These are phyloP conservation scores for Phocides pigmalion DNA, from an alignment of 1,140 invertebrate genomes.

Conservation along the genomic window DNA sequence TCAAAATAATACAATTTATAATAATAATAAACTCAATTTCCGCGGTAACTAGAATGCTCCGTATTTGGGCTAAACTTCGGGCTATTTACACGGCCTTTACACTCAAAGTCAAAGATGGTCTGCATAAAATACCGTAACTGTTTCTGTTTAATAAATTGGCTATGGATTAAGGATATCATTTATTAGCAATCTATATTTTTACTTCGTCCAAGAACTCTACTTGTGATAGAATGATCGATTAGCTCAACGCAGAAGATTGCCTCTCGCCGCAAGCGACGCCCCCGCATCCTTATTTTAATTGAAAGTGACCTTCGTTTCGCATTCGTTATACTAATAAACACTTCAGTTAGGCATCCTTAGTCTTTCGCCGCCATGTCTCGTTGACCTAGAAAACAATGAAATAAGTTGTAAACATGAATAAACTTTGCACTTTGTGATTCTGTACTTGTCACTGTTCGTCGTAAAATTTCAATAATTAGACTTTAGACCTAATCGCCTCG, in stretches of 20 bases:
- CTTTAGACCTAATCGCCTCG: too few relatives aligned
- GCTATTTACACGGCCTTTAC: too few relatives aligned
- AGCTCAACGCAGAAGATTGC: background rate
- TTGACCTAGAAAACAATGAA: conserved; percentile 13
- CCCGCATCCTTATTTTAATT: conserved; percentile 9
- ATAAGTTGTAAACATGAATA: conserved; percentile 18
- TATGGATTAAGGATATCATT: too few relatives aligned
- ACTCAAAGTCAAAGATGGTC: too few relatives aligned
- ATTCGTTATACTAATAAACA: background rate
- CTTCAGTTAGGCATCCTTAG: conserved; percentile 6
- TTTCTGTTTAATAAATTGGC: too few relatives aligned
- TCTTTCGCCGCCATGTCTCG: conserved; percentile 11
- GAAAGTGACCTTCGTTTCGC: background rate
- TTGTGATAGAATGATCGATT: conserved; percentile 24
- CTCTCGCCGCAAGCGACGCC: background rate
- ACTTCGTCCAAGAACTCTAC: background rate
- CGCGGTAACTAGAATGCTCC: too few relatives aligned
- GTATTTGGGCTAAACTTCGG: too few relatives aligned
- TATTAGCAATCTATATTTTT: too few relatives aligned
- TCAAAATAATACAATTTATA: too few relatives aligned
- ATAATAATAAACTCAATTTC: too few relatives aligned
- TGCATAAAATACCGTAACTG: too few relatives aligned
- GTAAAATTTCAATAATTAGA: background rate
- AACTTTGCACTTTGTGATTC: conserved; percentile 2
- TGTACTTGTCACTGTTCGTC: background rate